These are phyloP conservation scores for Recurvirostra avosetta DNA, from an alignment of 2,113 vertebrate genomes.

Conservation along the genomic window DNA sequence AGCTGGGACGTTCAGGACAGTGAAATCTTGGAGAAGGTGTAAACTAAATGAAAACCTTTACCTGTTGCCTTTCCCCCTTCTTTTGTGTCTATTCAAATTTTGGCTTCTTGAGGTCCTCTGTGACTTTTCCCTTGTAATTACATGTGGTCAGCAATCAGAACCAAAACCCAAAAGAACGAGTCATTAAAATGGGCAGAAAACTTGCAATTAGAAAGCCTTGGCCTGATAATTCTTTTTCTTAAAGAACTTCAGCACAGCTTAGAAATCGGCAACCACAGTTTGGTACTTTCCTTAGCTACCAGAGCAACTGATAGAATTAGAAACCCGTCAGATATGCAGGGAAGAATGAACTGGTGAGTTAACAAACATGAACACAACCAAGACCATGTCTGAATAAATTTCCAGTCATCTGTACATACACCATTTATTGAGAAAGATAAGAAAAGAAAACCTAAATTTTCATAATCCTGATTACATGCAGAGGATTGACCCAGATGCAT, in stretches of 20 bases:
- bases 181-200: neutral
- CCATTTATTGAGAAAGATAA: constrained; percentile 52
- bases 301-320: neutral
- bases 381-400: constrained; percentile 48
- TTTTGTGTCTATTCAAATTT: neutral
- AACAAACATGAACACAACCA: constrained; percentile 25
- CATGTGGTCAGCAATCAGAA: neutral
- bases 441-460: constrained; percentile 50
- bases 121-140: neutral
- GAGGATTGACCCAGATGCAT: constrained; percentile 67
- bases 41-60: neutral
- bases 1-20: neutral
- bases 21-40: neutral
- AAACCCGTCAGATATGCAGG: neutral
- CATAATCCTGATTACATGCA: constrained; percentile 65
- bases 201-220: neutral
- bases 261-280: neutral
- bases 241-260: neutral
- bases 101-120: neutral
- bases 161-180: neutral
- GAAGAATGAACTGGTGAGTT: neutral
- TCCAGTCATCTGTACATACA: constrained; percentile 4
- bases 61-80: neutral
- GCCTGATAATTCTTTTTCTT: neutral
- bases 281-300: neutral